Percentiles rank a stretch among this genome's conserved stretches.
Evolutionary conservation across 2,888 invertebrate species (phyloP).

Genomic region (Spodoptera picta): DNA sequence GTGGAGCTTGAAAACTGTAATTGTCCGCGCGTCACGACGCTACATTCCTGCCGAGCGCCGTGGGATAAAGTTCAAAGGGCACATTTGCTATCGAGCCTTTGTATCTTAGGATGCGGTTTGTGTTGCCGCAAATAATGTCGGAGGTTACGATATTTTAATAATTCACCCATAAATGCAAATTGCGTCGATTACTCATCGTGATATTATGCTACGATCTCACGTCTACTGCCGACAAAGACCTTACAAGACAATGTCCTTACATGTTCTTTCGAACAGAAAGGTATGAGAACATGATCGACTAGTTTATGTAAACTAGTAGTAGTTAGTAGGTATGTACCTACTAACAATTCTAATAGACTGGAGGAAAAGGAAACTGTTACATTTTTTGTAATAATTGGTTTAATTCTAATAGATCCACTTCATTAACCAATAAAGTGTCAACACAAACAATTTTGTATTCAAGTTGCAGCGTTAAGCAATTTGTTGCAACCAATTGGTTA

Average conservation of each 20-base stretch:
- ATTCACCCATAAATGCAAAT: slow-evolving; percentile 60
- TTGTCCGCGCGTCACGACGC: slow-evolving; percentile 75
- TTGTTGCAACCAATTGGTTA: slow-evolving; percentile 37
- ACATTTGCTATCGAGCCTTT: slow-evolving; percentile 68
- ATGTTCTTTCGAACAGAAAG: slow-evolving; percentile 31
- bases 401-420: too few species aligned
- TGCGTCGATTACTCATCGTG: slow-evolving; percentile 59
- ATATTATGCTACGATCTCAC: slow-evolving; percentile 29
- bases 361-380: too few species aligned
- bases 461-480: slow-evolving; percentile 32
- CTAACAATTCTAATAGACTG: too few species aligned
- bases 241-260: slow-evolving; percentile 35
- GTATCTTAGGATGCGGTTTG: slow-evolving; percentile 65
- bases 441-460: not conserved
- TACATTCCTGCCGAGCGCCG: slow-evolving; percentile 62
- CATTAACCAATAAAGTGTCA: too few species aligned
- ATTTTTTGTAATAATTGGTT: too few species aligned
- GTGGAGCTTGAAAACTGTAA: slow-evolving; percentile 72
- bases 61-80: slow-evolving; percentile 79
- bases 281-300: slow-evolving; percentile 16
- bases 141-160: slow-evolving; percentile 64
- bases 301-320: too few species aligned
- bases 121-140: slow-evolving; percentile 62
- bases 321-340: too few species aligned
- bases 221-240: slow-evolving; percentile 12